phyloP scores from a whole-genome alignment of 2,113 vertebrate species.

The Rafetus swinhoei region DNA sequence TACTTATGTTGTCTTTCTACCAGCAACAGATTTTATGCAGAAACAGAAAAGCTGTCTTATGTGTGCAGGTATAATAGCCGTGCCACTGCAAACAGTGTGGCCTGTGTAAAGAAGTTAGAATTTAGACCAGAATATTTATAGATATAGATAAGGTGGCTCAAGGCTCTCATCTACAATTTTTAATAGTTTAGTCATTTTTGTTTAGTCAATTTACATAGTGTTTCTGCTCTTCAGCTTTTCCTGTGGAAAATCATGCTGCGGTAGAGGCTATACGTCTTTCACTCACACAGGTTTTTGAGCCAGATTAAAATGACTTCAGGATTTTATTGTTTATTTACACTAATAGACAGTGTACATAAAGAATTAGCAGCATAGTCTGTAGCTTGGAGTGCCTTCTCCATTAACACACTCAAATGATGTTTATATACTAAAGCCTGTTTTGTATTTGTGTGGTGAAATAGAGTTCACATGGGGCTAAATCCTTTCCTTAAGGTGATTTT shows the following conservation, averaged over 20 bases:
- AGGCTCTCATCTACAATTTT: neutral
- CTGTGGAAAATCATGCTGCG: neutral
- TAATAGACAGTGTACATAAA: neutral
- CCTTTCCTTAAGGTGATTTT: neutral
- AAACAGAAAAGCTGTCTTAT: neutral
- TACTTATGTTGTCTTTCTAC: neutral
- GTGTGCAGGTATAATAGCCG: neutral
- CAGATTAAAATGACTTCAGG: neutral
- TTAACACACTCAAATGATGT: neutral
- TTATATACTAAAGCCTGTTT: neutral
- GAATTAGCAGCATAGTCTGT: neutral
- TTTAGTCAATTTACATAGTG: neutral
- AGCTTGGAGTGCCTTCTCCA: neutral
- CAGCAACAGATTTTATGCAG: neutral
- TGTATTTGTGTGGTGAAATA: no score
- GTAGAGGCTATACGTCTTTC: neutral
- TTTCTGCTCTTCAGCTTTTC: conserved; percentile 6
- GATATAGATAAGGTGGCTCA: neutral
- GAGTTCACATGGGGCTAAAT: neutral
- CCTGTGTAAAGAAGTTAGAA: neutral
- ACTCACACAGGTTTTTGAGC: neutral
- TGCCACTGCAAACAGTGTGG: neutral
- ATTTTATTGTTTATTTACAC: neutral
- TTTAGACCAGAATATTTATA: neutral
- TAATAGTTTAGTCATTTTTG: neutral